Conservation (phyloP, 2,797 vertebrate species). For the Microctenopoma stevenorrisi region DNA sequence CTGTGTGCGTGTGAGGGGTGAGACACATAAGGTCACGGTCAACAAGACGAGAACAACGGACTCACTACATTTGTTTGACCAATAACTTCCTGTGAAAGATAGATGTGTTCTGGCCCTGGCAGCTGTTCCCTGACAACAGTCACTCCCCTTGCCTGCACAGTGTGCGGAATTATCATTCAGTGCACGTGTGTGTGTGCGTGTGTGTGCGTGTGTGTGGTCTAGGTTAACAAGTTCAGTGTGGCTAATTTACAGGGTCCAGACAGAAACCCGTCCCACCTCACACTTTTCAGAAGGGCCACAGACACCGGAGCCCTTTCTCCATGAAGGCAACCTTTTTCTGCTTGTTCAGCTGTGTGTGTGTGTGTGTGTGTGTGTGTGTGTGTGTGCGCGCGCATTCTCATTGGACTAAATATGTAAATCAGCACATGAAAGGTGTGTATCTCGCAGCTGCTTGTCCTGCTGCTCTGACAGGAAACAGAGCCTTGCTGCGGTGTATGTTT, state of each 20-base stretch:
- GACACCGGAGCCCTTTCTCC: conserved; percentile 59
- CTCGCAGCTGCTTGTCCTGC: conserved; percentile 66
- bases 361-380: conserved; percentile 39
- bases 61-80: conserved; percentile 76
- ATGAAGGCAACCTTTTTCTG: conserved; percentile 35
- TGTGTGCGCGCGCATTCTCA: conserved; percentile 32
- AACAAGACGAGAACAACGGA: conserved; percentile 67
- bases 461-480: conserved; percentile 76
- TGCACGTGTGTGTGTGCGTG: conserved; percentile 31
- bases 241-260: conserved; percentile 70
- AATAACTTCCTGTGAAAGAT: conserved; percentile 81
- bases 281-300: conserved; percentile 61
- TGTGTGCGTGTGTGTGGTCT: conserved; percentile 71
- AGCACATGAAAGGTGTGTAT: conserved; percentile 79
- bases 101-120: conserved; percentile 70
- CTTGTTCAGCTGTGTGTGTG: conserved; percentile 39
- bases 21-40: conserved; percentile 55
- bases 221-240: conserved; percentile 62
- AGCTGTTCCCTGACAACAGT: conserved; percentile 73
- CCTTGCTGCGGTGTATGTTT: conserved; percentile 64
- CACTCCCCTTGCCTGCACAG: conserved; percentile 55
- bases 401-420: conserved; percentile 57
- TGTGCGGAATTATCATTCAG: conserved; percentile 65
- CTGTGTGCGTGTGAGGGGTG: conserved; percentile 13
- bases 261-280: conserved; percentile 62